Percentiles rank a stretch among this genome's conserved stretches.
Conservation (phyloP, 2,113 vertebrate genomes). For the Microtus richardsoni region DNA sequence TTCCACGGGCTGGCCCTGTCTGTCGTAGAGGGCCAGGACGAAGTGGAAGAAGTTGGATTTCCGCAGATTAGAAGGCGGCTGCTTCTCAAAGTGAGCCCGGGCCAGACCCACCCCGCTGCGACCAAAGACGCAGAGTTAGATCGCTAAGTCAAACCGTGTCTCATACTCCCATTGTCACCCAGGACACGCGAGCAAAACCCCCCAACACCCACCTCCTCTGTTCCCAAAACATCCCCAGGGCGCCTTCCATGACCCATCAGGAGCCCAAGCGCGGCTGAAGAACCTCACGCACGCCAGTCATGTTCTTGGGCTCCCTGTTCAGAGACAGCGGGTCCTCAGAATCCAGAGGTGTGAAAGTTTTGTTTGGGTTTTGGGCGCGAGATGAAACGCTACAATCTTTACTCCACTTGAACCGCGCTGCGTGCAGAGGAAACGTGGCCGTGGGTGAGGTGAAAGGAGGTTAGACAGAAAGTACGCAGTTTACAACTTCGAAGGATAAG, state of each 20-base stretch:
- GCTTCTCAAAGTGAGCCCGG: slow-evolving; percentile 99
- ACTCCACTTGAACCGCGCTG: neutral
- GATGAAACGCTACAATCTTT: neutral
- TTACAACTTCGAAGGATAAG: neutral
- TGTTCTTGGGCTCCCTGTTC: neutral
- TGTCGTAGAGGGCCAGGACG: slow-evolving; percentile 98
- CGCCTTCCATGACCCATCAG: neutral
- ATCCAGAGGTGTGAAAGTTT: slow-evolving; percentile 70
- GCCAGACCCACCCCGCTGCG: slow-evolving; percentile 98
- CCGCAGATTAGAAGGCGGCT: slow-evolving; percentile 98
- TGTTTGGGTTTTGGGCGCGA: slow-evolving; percentile 39
- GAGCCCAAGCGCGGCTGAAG: neutral
- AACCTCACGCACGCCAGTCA: neutral
- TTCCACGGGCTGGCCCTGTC: slow-evolving; percentile 99
- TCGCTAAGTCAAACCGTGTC: slow-evolving; percentile 19
- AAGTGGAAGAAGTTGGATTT: slow-evolving; percentile 99
- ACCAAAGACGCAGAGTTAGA: slow-evolving; percentile 87
- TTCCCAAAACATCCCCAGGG: neutral
- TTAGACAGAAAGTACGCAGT: neutral
- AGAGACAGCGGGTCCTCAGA: neutral
- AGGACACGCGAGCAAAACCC: neutral
- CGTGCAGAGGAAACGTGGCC: slow-evolving; percentile 3
- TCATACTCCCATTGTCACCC: neutral
- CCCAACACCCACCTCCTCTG: slow-evolving; percentile 8
- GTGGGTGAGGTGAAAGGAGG: neutral